Evolutionary conservation across 2,113 vertebrate genomes (phyloP).

Genomic region (Coracopsis vasa): DNA sequence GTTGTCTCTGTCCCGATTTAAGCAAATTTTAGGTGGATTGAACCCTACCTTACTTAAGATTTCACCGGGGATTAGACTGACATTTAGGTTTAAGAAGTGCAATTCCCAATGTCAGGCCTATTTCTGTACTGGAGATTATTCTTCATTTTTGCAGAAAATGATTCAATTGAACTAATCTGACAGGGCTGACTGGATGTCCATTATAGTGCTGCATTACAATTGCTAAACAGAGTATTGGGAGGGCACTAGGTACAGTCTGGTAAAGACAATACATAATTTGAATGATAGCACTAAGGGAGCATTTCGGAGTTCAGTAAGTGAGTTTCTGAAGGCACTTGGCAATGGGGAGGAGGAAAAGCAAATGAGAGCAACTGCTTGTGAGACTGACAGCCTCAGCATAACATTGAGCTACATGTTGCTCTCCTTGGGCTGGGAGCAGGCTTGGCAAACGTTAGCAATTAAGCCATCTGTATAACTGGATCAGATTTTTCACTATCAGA

Average conservation of each 20-base stretch:
- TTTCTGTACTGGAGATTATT: conserved; percentile 45
- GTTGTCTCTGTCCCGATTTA: neutral
- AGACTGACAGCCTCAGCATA: conserved; percentile 1
- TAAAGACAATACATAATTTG: conserved; percentile 27
- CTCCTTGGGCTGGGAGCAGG: conserved; percentile 15
- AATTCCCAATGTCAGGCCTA: conserved; percentile 8
- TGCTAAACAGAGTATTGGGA: conserved; percentile 36
- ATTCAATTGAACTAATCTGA: conserved; percentile 55
- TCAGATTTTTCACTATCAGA: conserved; percentile 10
- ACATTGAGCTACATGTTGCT: neutral
- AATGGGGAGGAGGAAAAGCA: neutral
- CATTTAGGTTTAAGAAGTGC: conserved; percentile 5
- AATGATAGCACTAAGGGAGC: neutral
- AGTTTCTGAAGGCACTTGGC: conserved; percentile 14
- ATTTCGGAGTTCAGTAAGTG: conserved; percentile 1
- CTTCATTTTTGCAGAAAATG: conserved; percentile 53
- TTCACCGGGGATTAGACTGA: conserved; percentile 13
- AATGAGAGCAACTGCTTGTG: conserved; percentile 27
- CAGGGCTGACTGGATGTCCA: conserved; percentile 36
- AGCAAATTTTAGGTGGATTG: neutral
- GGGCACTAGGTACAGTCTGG: conserved; percentile 22
- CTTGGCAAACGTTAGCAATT: neutral
- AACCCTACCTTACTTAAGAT: conserved; percentile 14
- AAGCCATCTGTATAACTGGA: conserved; percentile 43
- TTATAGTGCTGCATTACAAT: conserved; percentile 41